Conservation (phyloP, 2,888 invertebrate genomes). For the Eurytoma adleriae region DNA sequence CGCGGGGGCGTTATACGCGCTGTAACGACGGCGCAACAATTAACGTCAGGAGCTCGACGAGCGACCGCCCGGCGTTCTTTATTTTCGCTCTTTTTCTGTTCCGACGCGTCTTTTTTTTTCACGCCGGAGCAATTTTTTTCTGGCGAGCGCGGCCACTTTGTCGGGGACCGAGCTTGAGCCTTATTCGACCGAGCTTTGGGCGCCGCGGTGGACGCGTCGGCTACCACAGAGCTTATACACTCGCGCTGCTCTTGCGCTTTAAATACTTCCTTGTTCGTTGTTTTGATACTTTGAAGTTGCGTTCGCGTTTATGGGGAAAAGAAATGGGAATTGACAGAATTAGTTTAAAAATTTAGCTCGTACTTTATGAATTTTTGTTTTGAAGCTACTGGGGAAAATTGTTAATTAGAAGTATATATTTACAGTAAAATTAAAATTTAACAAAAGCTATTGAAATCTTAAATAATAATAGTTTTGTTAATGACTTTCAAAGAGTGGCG, state of each 20-base stretch:
- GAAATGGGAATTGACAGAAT: no score
- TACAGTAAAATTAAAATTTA: no score
- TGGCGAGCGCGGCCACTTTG: background rate
- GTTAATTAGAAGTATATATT: no score
- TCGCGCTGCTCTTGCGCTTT: no score
- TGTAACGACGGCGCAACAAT: constrained; percentile 49
- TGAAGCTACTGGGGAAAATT: background rate
- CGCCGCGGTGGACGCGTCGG: background rate
- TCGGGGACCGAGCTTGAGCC: background rate
- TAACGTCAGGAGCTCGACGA: constrained; percentile 32
- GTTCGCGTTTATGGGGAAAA: no score
- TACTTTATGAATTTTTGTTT: background rate
- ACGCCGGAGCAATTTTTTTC: background rate
- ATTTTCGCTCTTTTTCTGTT: constrained; percentile 5
- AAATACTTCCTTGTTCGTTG: no score
- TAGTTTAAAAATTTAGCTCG: no score
- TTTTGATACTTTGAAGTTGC: no score
- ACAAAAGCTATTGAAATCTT: no score
- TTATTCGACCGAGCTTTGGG: constrained; percentile 15
- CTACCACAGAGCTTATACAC: background rate
- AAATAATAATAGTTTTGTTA: no score
- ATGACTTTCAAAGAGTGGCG: no score
- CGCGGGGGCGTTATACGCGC: background rate
- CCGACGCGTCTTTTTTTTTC: background rate
- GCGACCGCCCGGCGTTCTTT: background rate